These are phyloP conservation scores for Conger conger DNA, from an alignment of 2,113 vertebrate genomes.

Conservation along the genomic window DNA sequence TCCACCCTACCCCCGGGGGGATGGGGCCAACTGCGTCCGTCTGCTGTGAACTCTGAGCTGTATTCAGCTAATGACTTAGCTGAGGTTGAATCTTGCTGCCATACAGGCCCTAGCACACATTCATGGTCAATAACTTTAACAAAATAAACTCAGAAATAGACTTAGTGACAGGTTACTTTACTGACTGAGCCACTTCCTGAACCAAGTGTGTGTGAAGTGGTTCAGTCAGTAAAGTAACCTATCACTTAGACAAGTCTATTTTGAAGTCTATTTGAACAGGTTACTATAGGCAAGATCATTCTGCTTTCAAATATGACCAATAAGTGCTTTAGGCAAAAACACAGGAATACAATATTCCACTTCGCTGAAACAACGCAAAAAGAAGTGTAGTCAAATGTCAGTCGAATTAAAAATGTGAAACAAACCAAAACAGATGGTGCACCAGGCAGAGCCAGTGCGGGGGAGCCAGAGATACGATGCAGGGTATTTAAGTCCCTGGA, in stretches of 20 bases:
- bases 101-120: too few relatives aligned
- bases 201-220: background rate
- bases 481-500: constrained; percentile 8
- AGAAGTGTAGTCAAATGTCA: background rate
- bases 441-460: background rate
- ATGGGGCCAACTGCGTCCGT: background rate
- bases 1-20: background rate
- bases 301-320: background rate
- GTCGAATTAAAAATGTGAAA: background rate
- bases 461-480: background rate
- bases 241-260: background rate
- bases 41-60: background rate
- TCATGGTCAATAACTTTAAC: background rate
- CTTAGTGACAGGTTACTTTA: too few relatives aligned
- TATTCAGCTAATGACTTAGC: background rate
- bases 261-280: background rate
- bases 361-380: background rate
- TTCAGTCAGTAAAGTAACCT: background rate
- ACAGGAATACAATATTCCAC: background rate
- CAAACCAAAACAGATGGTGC: background rate
- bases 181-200: background rate
- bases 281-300: background rate
- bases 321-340: background rate
- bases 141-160: too few relatives aligned
- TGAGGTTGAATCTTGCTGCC: background rate